phyloP scores from a whole-genome alignment of 2,888 invertebrate genomes.

The Catocala nupta region DNA sequence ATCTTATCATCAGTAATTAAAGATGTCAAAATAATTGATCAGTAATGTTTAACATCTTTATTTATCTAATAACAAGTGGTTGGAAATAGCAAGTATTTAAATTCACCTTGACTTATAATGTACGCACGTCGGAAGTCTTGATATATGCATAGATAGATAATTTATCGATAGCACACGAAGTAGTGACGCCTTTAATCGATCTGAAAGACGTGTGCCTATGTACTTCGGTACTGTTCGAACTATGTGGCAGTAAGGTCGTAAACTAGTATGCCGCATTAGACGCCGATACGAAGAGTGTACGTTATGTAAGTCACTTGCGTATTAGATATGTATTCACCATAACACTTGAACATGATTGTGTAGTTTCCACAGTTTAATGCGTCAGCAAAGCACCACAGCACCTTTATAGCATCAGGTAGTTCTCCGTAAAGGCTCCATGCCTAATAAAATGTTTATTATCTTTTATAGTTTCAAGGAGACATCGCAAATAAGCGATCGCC shows the following conservation, averaged over 20 bases:
- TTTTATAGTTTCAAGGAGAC: constrained; percentile 85
- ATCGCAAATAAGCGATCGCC: constrained; percentile 74
- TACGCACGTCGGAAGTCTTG: constrained; percentile 1
- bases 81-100: background rate
- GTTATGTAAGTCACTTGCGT: constrained; percentile 39
- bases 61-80: background rate
- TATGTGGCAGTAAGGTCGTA: constrained; percentile 18
- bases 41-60: background rate
- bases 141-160: constrained; percentile 12
- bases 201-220: constrained; percentile 9
- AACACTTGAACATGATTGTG: constrained; percentile 46
- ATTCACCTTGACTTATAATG: constrained; percentile 8
- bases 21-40: background rate
- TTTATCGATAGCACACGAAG: constrained; percentile 36
- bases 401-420: constrained; percentile 62
- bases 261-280: constrained; percentile 22
- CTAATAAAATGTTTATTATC: constrained; percentile 77
- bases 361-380: constrained; percentile 56
- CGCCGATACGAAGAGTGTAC: constrained; percentile 24
- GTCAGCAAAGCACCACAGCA: constrained; percentile 69
- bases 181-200: constrained; percentile 34
- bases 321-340: constrained; percentile 40
- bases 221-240: constrained; percentile 25
- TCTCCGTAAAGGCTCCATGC: constrained; percentile 59
- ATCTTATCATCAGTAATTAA: too few species aligned